These are phyloP conservation scores for Poeciliopsis paucimaculata DNA, from an alignment of 2,797 vertebrate genomes.

Conservation along the genomic window DNA sequence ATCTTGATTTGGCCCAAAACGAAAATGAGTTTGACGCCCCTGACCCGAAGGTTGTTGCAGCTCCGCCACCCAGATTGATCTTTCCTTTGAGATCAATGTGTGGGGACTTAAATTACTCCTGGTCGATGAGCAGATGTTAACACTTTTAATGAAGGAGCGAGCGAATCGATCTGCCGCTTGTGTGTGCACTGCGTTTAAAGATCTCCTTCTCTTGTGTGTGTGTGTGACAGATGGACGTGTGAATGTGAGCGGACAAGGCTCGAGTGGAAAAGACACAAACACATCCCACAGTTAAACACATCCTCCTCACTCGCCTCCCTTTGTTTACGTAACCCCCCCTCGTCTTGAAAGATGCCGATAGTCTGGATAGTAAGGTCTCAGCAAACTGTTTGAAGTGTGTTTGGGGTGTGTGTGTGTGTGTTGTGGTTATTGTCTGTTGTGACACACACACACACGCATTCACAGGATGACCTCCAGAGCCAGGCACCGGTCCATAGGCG, in stretches of 20 bases:
- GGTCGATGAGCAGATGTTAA: slow-evolving; percentile 45
- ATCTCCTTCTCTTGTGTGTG: slow-evolving; percentile 21
- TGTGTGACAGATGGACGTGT: slow-evolving; percentile 27
- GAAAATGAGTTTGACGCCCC: too few relatives aligned
- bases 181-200: slow-evolving; percentile 48
- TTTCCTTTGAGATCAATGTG: slow-evolving; percentile 50
- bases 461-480: slow-evolving; percentile 59
- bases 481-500: slow-evolving; percentile 49
- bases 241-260: slow-evolving; percentile 23
- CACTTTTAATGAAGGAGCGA: slow-evolving; percentile 22
- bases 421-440: slow-evolving; percentile 58
- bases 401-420: slow-evolving; percentile 54
- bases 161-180: slow-evolving; percentile 53
- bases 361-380: slow-evolving; percentile 62
- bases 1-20: too few relatives aligned
- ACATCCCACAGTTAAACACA: slow-evolving; percentile 15
- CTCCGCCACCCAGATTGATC: slow-evolving; percentile 48
- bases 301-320: slow-evolving; percentile 36
- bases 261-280: slow-evolving; percentile 7
- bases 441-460: slow-evolving; percentile 42
- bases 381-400: slow-evolving; percentile 45
- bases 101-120: slow-evolving; percentile 33
- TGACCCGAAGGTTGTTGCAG: slow-evolving; percentile 27
- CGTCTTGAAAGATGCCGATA: slow-evolving; percentile 61
- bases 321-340: slow-evolving; percentile 48